These are phyloP conservation scores for Urocitellus parryii DNA, from an alignment of 2,113 vertebrate genomes.

Conservation along the genomic window DNA sequence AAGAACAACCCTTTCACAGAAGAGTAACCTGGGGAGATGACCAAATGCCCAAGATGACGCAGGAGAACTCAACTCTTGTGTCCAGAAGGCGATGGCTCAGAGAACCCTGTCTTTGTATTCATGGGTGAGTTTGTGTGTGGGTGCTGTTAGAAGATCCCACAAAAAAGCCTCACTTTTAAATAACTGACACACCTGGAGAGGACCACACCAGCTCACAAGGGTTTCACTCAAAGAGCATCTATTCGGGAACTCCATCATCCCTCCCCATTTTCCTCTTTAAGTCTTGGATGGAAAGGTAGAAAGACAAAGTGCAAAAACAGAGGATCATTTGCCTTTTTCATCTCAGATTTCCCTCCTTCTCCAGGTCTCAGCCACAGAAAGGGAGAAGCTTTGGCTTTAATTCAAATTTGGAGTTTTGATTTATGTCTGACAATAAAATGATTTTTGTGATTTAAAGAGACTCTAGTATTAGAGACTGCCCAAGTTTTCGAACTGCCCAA, in stretches of 20 bases:
- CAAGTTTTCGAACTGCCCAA: conserved; percentile 24
- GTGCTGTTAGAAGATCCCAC: background rate
- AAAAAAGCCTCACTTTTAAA: background rate
- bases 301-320: background rate
- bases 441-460: conserved; percentile 62
- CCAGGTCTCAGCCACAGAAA: background rate
- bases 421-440: conserved; percentile 53
- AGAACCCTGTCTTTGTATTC: background rate
- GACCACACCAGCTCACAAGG: background rate
- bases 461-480: background rate
- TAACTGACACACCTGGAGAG: background rate
- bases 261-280: background rate
- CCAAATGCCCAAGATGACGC: background rate
- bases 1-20: background rate
- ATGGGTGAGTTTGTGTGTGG: background rate
- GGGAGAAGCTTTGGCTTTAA: conserved; percentile 11
- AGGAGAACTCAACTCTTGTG: background rate
- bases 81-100: background rate
- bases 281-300: background rate
- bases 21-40: background rate
- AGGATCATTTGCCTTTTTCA: background rate
- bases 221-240: background rate
- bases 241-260: background rate
- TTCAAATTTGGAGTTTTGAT: conserved; percentile 54
- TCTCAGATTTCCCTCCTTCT: background rate